These are phyloP conservation scores for Butastur rufipennis DNA, from an alignment of 2,113 vertebrate genomes.

Conservation along the genomic window DNA sequence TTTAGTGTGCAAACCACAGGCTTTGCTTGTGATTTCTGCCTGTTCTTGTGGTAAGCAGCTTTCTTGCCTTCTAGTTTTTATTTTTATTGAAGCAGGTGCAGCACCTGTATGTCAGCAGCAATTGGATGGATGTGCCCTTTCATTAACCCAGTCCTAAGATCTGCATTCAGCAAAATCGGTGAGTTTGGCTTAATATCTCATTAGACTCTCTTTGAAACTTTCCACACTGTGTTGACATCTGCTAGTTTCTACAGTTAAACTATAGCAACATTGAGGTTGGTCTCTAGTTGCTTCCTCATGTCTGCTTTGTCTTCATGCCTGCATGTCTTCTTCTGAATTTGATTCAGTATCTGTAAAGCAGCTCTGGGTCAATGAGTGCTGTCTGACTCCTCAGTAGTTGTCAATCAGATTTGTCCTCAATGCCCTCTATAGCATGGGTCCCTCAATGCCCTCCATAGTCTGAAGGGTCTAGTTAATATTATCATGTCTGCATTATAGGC, in stretches of 20 bases:
- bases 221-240: background rate
- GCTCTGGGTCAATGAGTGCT: background rate
- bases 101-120: background rate
- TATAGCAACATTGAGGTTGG: rapidly evolving
- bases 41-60: background rate
- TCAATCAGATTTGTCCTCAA: background rate
- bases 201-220: background rate
- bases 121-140: background rate
- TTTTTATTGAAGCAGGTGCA: background rate
- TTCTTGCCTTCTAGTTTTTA: background rate
- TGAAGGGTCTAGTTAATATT: background rate
- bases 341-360: background rate
- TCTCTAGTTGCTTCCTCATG: background rate
- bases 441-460: background rate
- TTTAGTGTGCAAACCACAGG: background rate
- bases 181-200: background rate
- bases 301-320: background rate
- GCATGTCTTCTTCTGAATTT: background rate
- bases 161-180: background rate
- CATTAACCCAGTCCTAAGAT: background rate
- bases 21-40: background rate
- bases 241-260: background rate
- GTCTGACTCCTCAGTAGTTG: background rate
- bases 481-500: background rate
- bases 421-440: background rate